Evolutionary conservation across 2,113 vertebrate species (phyloP).

Genomic region (Vicugna pacos): DNA sequence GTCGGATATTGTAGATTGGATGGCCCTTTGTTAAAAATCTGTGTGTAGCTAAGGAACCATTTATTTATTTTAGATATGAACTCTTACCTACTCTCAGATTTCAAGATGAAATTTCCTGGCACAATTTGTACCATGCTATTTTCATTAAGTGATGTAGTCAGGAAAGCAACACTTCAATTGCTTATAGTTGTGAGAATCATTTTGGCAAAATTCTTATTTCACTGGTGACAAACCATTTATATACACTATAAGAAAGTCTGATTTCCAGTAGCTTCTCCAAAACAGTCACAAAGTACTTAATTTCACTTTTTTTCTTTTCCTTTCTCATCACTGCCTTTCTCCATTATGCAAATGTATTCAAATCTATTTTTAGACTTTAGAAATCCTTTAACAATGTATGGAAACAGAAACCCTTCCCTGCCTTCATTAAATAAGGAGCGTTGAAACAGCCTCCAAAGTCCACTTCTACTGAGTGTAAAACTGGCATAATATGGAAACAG

Average conservation of each 20-base stretch:
- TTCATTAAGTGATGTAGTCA: background rate
- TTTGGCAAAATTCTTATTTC: background rate
- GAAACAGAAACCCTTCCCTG: slow-evolving; percentile 33
- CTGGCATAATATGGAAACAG: slow-evolving; percentile 64
- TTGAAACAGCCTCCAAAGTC: slow-evolving; percentile 1
- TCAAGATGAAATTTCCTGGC: background rate
- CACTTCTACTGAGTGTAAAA: slow-evolving; percentile 22
- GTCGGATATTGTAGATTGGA: background rate
- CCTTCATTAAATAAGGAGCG: slow-evolving; percentile 18
- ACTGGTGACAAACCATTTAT: background rate
- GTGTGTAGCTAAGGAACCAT: background rate
- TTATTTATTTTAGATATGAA: slow-evolving; percentile 24
- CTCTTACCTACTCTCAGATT: background rate
- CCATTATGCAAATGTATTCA: slow-evolving; percentile 34
- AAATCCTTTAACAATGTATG: background rate
- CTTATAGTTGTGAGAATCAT: background rate
- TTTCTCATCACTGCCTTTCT: slow-evolving; percentile 9
- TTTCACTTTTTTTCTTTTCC: slow-evolving; percentile 45
- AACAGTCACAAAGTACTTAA: background rate
- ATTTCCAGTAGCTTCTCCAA: slow-evolving; percentile 19
- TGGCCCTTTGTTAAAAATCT: background rate
- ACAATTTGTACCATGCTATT: slow-evolving; percentile 38
- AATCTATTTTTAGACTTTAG: background rate
- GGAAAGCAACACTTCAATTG: background rate
- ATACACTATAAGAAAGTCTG: background rate